Base-by-base conservation (phyloP, 2,888 invertebrate species). In the Sinhomidia bicolor region DNA sequence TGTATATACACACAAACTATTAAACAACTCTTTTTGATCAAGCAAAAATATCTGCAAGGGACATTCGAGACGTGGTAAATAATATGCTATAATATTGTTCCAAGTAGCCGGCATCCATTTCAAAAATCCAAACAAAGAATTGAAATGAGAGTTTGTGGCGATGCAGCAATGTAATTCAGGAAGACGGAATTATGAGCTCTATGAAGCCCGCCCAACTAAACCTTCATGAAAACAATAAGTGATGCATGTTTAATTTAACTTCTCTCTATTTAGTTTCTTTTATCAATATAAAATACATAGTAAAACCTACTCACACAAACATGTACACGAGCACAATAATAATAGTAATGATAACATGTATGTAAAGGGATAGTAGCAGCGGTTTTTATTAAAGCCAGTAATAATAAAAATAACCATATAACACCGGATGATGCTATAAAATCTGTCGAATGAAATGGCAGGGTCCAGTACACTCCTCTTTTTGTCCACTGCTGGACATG, bases 361-460 rank as follows among this genome's bases (percentile, higher is more conserved):
- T 68, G n/a, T n/a, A n/a, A n/a, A n/a, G 32, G 68, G 51, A 65
- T 57, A 36, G 36, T 32, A 5, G 41, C 1, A 29, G 32, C 3
- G 54, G 29, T 17, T 7, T 26, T 10, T 79, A 54, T 76, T 76
- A 17, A 36, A 85, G 76, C 65, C 65, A 47, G 32, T 32, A 78
- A 78, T 32, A 78, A 78, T 85, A 85, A 85, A 85, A 78, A 76
- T 84, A 84, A 62, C 60, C 60, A 14, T 85, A 85, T 85, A 85
- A 51, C 57, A 79, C 79, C 32, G 85, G 68, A 85, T 79, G 78
- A 79, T 79, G 41, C 7, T 79, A 41, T 23, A 79, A 20, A 23
- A n/a, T n/a, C 29, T 57, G 54, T 41, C 26, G 36, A 36, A 36
- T 5, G 36, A 5, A 36, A 17, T 20, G 9, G 26, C 41, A 1